Base-by-base conservation (phyloP, 2,888 invertebrate species). In the Chrysodeixis includens region DNA sequence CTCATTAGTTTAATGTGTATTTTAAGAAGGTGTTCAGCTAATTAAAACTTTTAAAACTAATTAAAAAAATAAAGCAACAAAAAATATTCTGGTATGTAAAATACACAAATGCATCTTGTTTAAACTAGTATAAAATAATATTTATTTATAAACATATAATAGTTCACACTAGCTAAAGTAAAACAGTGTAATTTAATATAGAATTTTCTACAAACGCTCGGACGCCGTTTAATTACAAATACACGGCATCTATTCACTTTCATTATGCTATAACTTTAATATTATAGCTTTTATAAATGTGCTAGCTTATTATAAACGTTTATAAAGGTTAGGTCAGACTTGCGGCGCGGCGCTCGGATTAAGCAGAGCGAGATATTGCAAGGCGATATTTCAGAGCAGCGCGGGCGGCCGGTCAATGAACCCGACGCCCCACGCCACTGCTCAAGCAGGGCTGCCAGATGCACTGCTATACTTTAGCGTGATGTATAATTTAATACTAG, bases 401-500 rank as follows among this genome's bases (percentile, higher is more conserved):
- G 90, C 90, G 89, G 90, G 92, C 92, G 91, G 88, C 77, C 89
- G 93, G 94, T 89, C 94, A 86, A 75, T 81, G 93, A 93, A 91
- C 94, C 81, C 88, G 77, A 73, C 87, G 87, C 90, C 90, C 89
- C 92, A 89, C 87, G 87, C 88, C 84, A 82, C 78, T 60, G 77
- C 76, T 70, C 35, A 60, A 70, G 49, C 83, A 92, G 91, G 92
- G 92, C 74, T 92, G 90, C 70, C 88, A 82, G 79, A 79, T 74
- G 73, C 22, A 65, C 20, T 63, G n/a, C 51, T 66, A 59, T 58
- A 59, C 22, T 55, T 56, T 52, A 56, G n/a, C n/a, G 7, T 64
- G n/a, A 46, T 55, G 26, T 44, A 55, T n/a, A 65, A 26, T 32
- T 51, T 51, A 14, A 20, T 8, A 44, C 7, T 6, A 46, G 35